Base-by-base conservation (phyloP, 2,888 invertebrate genomes). In the Xestia sexstrigata region DNA sequence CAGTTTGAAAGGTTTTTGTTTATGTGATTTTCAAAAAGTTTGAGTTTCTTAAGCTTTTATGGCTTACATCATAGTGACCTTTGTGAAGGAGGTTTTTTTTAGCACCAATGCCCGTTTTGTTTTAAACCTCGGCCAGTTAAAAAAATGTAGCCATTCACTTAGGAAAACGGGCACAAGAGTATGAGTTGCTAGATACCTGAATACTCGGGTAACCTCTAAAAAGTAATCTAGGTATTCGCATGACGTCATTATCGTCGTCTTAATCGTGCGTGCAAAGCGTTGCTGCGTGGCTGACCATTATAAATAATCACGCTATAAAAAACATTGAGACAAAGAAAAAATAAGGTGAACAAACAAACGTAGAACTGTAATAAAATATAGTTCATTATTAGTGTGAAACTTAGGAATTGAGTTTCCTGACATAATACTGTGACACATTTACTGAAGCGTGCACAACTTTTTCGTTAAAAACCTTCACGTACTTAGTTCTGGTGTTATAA, bases 201-300 rank as follows among this genome's bases (percentile, higher is more conserved):
- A 17, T 11, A 39, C 11, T 1, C 20, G 20, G 42, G 42, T 60
- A 11, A 6, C 20, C 15, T 55, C 11, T 17, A 65, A n/a, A 47
- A 42, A 67, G 9, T 13, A 39, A 70, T 2, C 26, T 49, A 62
- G 30, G 47, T 47, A 69, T 72, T 62, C 9, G 15, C 9, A 55
- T 83, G 68, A 74, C 74, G 66, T 79, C 42, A 79, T 20, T 23
- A 58, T n/a, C n/a, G n/a, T n/a, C 26, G 42, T 84, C 69, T 70
- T 55, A 58, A 58, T 47, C 30, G 67, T 82, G 82, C 82, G 84
- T 82, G 84, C 52, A 52, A 82, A 84, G 49, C 55, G n/a, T 60
- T n/a, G 23, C 58, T 80, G 84, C 82, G 75, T 82, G 84, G 70
- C 15, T 26, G 30, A 58, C 30, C 39, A 82, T 55, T 80, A 80